Percentiles rank a stretch among this genome's conserved stretches.
Conservation (phyloP, 2,797 vertebrate genomes). For the Enteromius thamalakanensis region DNA sequence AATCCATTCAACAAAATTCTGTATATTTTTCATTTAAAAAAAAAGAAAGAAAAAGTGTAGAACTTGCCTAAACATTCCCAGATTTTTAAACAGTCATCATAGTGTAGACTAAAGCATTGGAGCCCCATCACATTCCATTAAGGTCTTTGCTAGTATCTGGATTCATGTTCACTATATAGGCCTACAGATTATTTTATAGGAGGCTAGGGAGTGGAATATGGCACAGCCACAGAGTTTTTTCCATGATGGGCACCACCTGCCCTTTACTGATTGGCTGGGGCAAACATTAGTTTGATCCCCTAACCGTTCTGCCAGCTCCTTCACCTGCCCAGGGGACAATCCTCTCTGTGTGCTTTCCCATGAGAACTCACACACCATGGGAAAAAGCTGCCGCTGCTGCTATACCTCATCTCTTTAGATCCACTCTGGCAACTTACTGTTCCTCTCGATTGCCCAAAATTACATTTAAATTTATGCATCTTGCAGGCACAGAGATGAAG, state of each 20-base stretch:
- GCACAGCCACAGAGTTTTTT: not conserved
- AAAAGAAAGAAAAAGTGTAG: not conserved
- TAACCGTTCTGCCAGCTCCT: not conserved
- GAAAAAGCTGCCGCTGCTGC: not conserved
- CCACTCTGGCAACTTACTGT: no score
- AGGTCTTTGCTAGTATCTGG: not conserved
- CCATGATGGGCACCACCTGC: conserved; percentile 2
- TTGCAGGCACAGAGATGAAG: not conserved
- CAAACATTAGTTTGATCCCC: conserved; percentile 20
- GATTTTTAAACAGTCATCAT: not conserved
- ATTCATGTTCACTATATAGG: not conserved
- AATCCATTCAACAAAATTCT: not conserved
- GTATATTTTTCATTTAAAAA: not conserved
- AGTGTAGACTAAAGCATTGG: not conserved
- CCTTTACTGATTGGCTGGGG: not conserved
- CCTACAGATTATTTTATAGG: not conserved
- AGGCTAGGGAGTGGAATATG: not conserved
- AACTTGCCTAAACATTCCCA: not conserved
- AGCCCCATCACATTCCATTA: not conserved
- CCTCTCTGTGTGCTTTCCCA: not conserved
- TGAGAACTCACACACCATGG: not conserved
- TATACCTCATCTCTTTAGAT: not conserved
- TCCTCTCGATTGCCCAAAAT: not conserved
- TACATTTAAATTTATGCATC: not conserved
- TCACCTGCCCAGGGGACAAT: not conserved